These are phyloP conservation scores for Clunio marinus DNA, from an alignment of 2,888 invertebrate genomes.

Conservation along the genomic window DNA sequence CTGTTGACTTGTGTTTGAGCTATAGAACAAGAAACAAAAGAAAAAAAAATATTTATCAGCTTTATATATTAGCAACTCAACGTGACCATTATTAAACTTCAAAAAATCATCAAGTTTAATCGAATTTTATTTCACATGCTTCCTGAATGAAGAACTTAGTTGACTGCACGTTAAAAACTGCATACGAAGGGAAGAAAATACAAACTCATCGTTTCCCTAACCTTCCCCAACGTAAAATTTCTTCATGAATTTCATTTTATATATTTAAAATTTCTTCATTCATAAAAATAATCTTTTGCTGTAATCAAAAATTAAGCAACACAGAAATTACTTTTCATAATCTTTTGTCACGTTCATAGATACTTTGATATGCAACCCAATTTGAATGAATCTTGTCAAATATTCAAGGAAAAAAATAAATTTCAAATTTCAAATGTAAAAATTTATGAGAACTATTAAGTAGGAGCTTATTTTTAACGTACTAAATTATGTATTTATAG, in stretches of 20 bases:
- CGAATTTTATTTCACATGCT: neutral
- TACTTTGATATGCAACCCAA: no score
- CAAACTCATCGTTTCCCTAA: neutral
- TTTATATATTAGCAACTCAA: neutral
- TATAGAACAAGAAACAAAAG: slow-evolving; percentile 5
- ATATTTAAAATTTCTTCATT: slow-evolving; percentile 1
- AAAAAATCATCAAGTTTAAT: slow-evolving; percentile 27
- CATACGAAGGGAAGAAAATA: neutral
- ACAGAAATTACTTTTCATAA: no score
- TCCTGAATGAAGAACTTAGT: neutral
- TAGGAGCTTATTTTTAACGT: no score
- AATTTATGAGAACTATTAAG: no score
- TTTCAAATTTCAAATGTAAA: no score
- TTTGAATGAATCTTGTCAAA: no score
- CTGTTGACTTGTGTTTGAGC: slow-evolving; percentile 15
- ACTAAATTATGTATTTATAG: no score
- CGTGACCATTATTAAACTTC: no score
- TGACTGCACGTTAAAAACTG: slow-evolving; percentile 7
- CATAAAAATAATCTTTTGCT: no score
- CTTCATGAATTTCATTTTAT: neutral
- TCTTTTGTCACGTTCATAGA: no score
- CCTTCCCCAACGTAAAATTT: slow-evolving; percentile 33
- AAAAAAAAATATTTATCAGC: neutral
- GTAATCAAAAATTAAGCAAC: no score
- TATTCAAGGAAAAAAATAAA: no score